These are phyloP conservation scores for Autographa gamma DNA, from an alignment of 2,888 invertebrate species.

Conservation along the genomic window DNA sequence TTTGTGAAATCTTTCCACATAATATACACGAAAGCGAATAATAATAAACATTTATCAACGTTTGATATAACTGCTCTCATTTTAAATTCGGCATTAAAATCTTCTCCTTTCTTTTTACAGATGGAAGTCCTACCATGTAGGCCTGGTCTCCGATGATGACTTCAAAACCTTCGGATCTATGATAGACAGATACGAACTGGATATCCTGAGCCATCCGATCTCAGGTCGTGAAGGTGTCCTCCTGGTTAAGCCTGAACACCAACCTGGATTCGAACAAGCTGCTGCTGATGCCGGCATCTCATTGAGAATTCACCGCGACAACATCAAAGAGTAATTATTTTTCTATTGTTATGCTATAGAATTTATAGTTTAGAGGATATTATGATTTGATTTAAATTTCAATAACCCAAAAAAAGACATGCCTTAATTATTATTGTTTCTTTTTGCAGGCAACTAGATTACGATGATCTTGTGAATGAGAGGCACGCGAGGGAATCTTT, in stretches of 20 bases:
- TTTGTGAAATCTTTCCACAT: too few relatives aligned
- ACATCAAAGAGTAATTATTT: slow-evolving; percentile 79
- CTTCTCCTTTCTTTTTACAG: slow-evolving; percentile 37
- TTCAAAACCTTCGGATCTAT: slow-evolving; percentile 66
- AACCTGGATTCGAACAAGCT: slow-evolving; percentile 68
- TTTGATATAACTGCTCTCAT: too few relatives aligned
- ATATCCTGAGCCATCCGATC: slow-evolving; percentile 69
- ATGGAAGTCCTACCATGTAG: slow-evolving; percentile 78
- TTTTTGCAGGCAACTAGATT: slow-evolving; percentile 70
- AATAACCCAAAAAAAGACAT: too few relatives aligned
- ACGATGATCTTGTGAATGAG: slow-evolving; percentile 72
- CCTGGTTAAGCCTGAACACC: slow-evolving; percentile 77
- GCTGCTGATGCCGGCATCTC: slow-evolving; percentile 72
- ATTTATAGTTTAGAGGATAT: too few relatives aligned
- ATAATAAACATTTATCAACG: too few relatives aligned
- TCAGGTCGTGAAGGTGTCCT: slow-evolving; percentile 75
- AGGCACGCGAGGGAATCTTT: slow-evolving; percentile 36
- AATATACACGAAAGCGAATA: too few relatives aligned
- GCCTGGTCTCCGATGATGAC: slow-evolving; percentile 67
- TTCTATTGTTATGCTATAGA: background rate
- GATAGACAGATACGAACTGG: slow-evolving; percentile 63
- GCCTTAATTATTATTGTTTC: slow-evolving; percentile 20
- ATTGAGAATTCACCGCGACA: slow-evolving; percentile 77
- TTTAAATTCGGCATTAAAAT: background rate
- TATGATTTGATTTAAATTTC: too few relatives aligned